Conservation (phyloP, 2,888 invertebrate genomes). For the Pristionchus entomophagus region DNA sequence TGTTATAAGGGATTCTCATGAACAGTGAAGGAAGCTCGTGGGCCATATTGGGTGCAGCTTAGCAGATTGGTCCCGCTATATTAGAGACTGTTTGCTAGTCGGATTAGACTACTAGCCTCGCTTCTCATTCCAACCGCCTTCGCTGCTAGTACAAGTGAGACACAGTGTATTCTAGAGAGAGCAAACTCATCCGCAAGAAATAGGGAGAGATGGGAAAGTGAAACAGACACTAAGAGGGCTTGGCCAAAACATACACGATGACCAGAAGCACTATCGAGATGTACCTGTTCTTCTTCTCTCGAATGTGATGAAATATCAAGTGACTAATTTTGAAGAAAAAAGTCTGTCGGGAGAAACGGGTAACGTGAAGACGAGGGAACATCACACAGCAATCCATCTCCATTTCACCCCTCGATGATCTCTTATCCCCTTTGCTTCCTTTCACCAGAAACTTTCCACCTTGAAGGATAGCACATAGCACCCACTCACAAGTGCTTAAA, state of each 20-base stretch:
- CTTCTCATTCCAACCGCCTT: background rate
- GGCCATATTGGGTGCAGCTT: no score
- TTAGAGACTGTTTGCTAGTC: conserved; percentile 15
- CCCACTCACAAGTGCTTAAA: no score
- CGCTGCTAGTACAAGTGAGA: background rate
- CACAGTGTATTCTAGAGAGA: background rate
- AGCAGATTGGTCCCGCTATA: background rate
- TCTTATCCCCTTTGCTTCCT: background rate
- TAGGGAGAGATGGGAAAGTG: conserved; percentile 8
- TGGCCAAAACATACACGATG: conserved; percentile 25
- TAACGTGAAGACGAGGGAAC: background rate
- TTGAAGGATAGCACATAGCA: no score
- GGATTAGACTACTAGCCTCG: conserved; percentile 1
- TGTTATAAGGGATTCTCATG: background rate
- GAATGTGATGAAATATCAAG: no score
- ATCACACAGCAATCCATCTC: conserved; percentile 40
- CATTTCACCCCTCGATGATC: conserved; percentile 34
- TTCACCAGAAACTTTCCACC: background rate
- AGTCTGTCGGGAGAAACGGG: background rate
- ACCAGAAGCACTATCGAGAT: background rate
- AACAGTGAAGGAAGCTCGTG: background rate
- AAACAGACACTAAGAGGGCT: conserved; percentile 12
- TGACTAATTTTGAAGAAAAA: background rate
- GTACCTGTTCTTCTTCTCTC: no score
- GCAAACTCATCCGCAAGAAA: background rate